phyloP scores from a whole-genome alignment of 2,113 vertebrate species.

The Barnardius zonarius region DNA sequence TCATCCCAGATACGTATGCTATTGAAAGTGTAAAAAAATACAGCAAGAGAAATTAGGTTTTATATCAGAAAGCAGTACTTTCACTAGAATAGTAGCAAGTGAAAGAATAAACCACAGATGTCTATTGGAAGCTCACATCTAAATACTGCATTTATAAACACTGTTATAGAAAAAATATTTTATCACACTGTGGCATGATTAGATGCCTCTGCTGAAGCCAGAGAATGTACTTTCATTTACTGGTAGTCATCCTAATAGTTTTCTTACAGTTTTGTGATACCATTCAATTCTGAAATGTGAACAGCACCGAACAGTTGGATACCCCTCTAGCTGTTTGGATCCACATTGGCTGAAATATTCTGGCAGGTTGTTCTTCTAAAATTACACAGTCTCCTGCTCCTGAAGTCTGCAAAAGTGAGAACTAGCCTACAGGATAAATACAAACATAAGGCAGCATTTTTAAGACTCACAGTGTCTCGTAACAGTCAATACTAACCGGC shows the following conservation, averaged over 20 bases:
- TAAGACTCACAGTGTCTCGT: neutral
- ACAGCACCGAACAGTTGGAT: neutral
- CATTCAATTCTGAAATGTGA: neutral
- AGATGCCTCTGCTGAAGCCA: neutral
- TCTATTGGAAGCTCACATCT: neutral
- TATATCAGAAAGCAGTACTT: neutral
- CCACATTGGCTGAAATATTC: neutral
- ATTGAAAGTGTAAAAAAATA: neutral
- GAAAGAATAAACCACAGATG: neutral
- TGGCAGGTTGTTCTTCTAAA: neutral
- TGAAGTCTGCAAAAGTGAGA: neutral
- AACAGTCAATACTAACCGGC: conserved; percentile 78
- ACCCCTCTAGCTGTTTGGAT: neutral
- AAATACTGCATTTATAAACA: neutral
- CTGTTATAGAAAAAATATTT: neutral
- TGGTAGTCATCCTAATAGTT: neutral
- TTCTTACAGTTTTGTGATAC: neutral
- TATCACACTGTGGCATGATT: neutral
- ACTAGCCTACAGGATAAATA: neutral
- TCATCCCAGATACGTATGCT: conserved; percentile 92
- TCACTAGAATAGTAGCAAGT: neutral
- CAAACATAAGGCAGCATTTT: neutral
- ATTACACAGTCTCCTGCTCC: neutral
- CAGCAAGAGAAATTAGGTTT: neutral
- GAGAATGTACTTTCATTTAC: neutral